Base-by-base conservation (phyloP, 2,797 vertebrate species). In the Cirrhinus molitorella region DNA sequence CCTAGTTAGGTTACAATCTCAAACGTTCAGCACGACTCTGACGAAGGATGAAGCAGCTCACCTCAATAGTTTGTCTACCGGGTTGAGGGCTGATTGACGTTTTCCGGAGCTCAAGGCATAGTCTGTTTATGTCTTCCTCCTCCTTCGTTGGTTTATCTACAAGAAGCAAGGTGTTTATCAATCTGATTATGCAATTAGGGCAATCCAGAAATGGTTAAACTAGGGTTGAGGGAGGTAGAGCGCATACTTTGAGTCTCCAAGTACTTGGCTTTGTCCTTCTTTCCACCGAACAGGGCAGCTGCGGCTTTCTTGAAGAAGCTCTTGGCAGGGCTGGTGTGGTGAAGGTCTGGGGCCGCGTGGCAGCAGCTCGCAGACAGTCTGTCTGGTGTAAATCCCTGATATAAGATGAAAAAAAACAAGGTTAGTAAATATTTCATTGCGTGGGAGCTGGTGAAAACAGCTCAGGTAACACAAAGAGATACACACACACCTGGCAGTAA, bases 281-380 rank as follows among this genome's bases (percentile, higher is more conserved):
- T 97, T 80, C 96, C 95, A 81, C 96, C 96, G 72, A 97, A 97
- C 55, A 97, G 93, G 81, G 96, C 96, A 68, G 96, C 96, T 59
- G 96, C 96, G 0, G 96, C 96, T 89, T 96, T 96, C 91, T 95
- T 97, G 88, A 96, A 96, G 92, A 96, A 97, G 89, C 93, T 97
- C 90, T 96, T 96, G 43, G 96, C 95, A 37, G 96, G 96, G 85
- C 96, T 97, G 89, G 96, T 95, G 88, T 96, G 92, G 87, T 96
- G 96, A 86, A 97, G 96, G 78, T 96, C 96, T 40, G 96, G 96
- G 80, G 95, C 92, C 0, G 95, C 96, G 21, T 96, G 95, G 90
- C 96, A 97, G 90, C 96, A 97, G 90, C 93, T 96, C 31, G 95
- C 90, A 59, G 96, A 93, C 71, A 97, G 94, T 83, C 93, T 93